Base-by-base conservation (phyloP, 2,113 vertebrate species). In the Dicentrarchus labrax region DNA sequence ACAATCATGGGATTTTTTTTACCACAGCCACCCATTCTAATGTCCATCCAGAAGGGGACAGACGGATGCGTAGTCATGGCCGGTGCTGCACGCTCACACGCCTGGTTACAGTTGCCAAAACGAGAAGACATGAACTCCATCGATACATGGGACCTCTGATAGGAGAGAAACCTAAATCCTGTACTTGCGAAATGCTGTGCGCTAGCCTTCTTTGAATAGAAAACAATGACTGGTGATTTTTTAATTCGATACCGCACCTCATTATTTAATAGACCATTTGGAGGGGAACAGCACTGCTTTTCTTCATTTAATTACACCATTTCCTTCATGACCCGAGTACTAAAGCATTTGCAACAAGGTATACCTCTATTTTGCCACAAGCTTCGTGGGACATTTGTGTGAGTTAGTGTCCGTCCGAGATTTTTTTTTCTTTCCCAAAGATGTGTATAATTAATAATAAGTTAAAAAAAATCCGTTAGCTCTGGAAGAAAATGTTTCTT, bases 361-460 rank as follows among this genome's bases (percentile, higher is more conserved):
- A 97, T 99, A 99, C 97, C 98, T 99, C 97, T 98, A 94, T 97
- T 97, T 96, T 96, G 96, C 96, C 96, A 97, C 96, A 97, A 93
- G 95, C 92, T 91, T 93, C 93, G 97, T 96, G 97, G 97, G 97
- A 97, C 92, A 88, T 92, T 95, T 96, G 94, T 97, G 96, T 97
- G 97, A 97, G 96, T 95, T 96, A 90, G 95, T 97, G 96, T 98
- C 95, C 53, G 94, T 96, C 96, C 95, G 95, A 96, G 90, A 96
- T 93, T 38, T 39, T 89, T 94, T 85, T 93, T 92, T 92, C 80
- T 93, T 91, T 97, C 97, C 97, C 96, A 98, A 97, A 98, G 97
- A 97, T 97, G 96, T 99, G 96, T 98, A 97, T 96, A 97, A 95
- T 97, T 96, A 96, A 68, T 85, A 65, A 84, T 97, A 95, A 96